Base-by-base conservation (phyloP, 2,797 vertebrate genomes). In the Intellagama lesueurii region DNA sequence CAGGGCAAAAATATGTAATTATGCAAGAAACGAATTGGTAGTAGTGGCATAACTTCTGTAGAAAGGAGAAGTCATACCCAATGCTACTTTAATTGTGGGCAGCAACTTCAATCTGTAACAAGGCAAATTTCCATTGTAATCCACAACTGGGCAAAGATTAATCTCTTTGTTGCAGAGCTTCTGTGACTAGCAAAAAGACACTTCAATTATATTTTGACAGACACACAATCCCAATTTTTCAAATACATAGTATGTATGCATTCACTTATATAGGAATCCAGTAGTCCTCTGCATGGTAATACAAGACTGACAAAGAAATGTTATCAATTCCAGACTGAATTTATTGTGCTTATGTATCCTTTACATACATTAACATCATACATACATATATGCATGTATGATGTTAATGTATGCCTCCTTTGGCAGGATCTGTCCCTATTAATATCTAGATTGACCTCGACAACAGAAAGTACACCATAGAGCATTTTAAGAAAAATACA, bases 401-500 rank as follows among this genome's bases (percentile, higher is more conserved):
- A 70, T 72, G 28, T 60, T 81, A 11, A 80, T 81, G 9, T 87
- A 14, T 40, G 24, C 12, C 24, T 24, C 64, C 47, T 68, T 30
- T 86, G 64, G 30, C 19, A 60, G 47, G 35, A 35, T 88, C 32
- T 64, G 19, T n/a, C 44, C 14, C n/a, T 76, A 60, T 44, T 47
- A 30, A 66, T 88, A 75, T 49, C 11, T 16, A 88, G 64, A 81
- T 81, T 2, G 14, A 83, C 32, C 52, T 44, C 19, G 8, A 52
- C 44, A 40, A 26, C 16, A 40, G 12, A 47, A 49, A 69, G 68
- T 47, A 52, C 89, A 76, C 85, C 75, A 92, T 73, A 70, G 89
- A 26, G 85, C 90, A 52, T 12, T 86, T 70, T 60, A 89, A 93
- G 47, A 19, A 91, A 83, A 40, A 90, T 91, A 72, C 68, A 92